Evolutionary conservation across 2,113 vertebrate species (phyloP).

Genomic region (Donacobius atricapilla): DNA sequence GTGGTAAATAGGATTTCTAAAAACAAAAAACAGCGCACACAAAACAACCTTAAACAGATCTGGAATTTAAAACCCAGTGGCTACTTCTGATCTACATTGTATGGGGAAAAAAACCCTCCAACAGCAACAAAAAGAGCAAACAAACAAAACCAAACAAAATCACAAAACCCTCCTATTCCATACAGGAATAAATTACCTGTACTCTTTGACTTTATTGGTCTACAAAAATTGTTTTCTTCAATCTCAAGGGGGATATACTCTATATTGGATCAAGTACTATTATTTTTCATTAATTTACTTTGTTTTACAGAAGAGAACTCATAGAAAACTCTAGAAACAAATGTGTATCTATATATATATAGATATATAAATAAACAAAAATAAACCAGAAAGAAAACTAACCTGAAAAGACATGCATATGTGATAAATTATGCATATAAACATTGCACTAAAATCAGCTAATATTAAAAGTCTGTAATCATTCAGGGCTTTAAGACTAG

Average conservation of each 20-base stretch:
- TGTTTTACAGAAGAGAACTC: background rate
- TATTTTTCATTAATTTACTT: background rate
- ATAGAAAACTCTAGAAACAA: background rate
- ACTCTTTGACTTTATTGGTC: background rate
- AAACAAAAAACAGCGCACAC: background rate
- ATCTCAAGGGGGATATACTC: background rate
- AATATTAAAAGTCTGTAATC: background rate
- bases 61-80: background rate
- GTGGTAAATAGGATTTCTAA: background rate
- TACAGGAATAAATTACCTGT: background rate
- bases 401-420: background rate
- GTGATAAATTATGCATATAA: background rate
- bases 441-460: background rate
- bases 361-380: background rate
- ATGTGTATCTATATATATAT: rapidly evolving
- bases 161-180: background rate
- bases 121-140: background rate
- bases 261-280: background rate
- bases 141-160: background rate
- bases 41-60: background rate
- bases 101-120: background rate
- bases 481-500: background rate
- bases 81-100: background rate
- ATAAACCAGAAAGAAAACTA: background rate
- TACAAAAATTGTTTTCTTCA: background rate